Evolutionary conservation across 2,888 invertebrate species (phyloP).

Genomic region (Temnothorax rugatulus): DNA sequence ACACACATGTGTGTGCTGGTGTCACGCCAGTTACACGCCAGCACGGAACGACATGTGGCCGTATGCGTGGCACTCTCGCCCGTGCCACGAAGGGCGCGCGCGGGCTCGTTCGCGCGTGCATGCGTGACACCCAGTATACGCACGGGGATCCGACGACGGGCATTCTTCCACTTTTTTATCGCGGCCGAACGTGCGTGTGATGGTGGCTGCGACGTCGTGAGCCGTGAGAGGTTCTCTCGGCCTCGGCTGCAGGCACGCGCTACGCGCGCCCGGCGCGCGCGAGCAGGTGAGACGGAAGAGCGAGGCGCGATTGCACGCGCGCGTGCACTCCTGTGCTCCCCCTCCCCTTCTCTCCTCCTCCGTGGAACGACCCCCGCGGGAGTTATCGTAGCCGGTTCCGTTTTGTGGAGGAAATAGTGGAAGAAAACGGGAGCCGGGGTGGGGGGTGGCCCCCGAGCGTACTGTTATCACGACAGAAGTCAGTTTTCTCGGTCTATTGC

Average conservation of each 20-base stretch:
- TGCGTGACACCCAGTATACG: constrained; percentile 55
- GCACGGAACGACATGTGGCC: background rate
- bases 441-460: background rate
- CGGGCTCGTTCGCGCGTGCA: constrained; percentile 62
- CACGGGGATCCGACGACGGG: constrained; percentile 63
- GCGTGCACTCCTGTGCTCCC: constrained; percentile 63
- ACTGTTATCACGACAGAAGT: background rate
- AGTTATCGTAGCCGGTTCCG: constrained; percentile 40
- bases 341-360: background rate
- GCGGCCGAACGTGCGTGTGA: constrained; percentile 51
- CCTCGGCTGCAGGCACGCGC: constrained; percentile 78
- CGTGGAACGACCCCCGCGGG: constrained; percentile 58
- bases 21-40: background rate
- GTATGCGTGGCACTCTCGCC: background rate
- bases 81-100: constrained; percentile 54
- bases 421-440: background rate
- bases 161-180: constrained; percentile 77
- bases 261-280: constrained; percentile 71
- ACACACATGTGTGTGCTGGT: background rate
- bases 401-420: background rate
- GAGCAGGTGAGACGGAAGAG: constrained; percentile 77
- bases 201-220: constrained; percentile 51
- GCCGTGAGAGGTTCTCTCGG: background rate
- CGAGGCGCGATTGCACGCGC: constrained; percentile 51
- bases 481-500: background rate